Conservation (phyloP, 2,113 vertebrate genomes). For the Calyptommatus sinebrachiatus region DNA sequence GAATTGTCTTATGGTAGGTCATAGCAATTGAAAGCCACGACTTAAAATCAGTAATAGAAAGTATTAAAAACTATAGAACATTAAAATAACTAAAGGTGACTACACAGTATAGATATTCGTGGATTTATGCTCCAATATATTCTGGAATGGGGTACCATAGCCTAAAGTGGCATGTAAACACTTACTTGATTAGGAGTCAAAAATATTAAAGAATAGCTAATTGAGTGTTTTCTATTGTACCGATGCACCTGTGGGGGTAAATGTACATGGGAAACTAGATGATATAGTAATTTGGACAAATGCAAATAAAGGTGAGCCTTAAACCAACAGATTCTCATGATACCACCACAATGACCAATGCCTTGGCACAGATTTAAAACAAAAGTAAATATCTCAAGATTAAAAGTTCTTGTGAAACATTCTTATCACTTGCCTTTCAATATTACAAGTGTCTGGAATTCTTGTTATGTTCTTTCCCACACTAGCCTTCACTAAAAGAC, state of each 20-base stretch:
- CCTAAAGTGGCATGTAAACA: no score
- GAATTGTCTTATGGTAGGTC: no score
- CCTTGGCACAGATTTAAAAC: slow-evolving; percentile 25
- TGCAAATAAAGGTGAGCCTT: slow-evolving; percentile 28
- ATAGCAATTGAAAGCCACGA: no score
- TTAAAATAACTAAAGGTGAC: no score
- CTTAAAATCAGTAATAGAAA: no score
- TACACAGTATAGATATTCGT: no score
- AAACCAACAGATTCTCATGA: slow-evolving; percentile 28
- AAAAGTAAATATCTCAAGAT: slow-evolving; percentile 54
- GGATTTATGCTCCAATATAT: no score
- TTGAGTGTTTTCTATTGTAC: background rate
- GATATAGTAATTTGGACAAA: slow-evolving; percentile 31
- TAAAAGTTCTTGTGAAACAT: slow-evolving; percentile 58
- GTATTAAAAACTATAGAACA: no score
- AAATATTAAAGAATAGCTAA: no score
- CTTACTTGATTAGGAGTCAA: no score
- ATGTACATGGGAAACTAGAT: background rate
- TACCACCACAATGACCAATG: slow-evolving; percentile 41
- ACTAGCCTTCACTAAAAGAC: background rate
- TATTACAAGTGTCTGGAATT: slow-evolving; percentile 43
- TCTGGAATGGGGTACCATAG: no score
- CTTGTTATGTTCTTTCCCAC: slow-evolving; percentile 12
- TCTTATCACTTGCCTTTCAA: slow-evolving; percentile 47
- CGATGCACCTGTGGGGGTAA: background rate